Conservation (phyloP, 2,888 invertebrate species). For the Tipula lateralis region DNA sequence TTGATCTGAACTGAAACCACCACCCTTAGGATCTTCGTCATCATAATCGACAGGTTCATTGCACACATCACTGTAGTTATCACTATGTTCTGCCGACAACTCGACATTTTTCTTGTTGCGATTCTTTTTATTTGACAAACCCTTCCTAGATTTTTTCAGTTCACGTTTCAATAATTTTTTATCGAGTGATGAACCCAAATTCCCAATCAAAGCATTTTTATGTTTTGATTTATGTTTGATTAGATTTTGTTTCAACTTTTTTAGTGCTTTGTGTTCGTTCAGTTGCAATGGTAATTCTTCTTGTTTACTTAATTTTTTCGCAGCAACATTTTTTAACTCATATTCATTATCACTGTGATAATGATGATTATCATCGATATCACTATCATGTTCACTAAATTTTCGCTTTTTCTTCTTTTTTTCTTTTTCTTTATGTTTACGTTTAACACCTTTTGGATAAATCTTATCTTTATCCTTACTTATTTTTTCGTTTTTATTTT, state of each 20-base stretch:
- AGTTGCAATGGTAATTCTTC: not conserved
- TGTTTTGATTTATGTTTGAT: not conserved
- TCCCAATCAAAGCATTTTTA: not conserved
- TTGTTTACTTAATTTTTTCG: not conserved
- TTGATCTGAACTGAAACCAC: conserved; percentile 41
- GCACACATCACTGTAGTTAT: conserved; percentile 41
- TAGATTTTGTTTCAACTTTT: conserved; percentile 36
- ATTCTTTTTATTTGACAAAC: not conserved
- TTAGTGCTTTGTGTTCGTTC: conserved; percentile 8
- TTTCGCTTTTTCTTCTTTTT: conserved; percentile 44
- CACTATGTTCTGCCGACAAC: not conserved
- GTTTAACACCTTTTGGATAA: conserved; percentile 33
- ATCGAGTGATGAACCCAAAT: not conserved
- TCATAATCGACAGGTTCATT: conserved; percentile 35
- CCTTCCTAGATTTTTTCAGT: conserved; percentile 12
- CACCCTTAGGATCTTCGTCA: conserved; percentile 48
- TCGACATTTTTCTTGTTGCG: not conserved
- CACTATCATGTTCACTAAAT: not conserved
- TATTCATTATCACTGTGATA: conserved; percentile 31
- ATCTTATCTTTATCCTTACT: not conserved
- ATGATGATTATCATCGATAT: not conserved
- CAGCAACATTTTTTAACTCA: not conserved
- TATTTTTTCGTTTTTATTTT: conserved; percentile 14
- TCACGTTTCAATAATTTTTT: not conserved
- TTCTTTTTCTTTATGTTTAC: conserved; percentile 48